Evolutionary conservation across 1,140 invertebrate species (phyloP), one percentile per base, ranked within the genome.

Genomic region (Drosophila quadrilineata): DNA sequence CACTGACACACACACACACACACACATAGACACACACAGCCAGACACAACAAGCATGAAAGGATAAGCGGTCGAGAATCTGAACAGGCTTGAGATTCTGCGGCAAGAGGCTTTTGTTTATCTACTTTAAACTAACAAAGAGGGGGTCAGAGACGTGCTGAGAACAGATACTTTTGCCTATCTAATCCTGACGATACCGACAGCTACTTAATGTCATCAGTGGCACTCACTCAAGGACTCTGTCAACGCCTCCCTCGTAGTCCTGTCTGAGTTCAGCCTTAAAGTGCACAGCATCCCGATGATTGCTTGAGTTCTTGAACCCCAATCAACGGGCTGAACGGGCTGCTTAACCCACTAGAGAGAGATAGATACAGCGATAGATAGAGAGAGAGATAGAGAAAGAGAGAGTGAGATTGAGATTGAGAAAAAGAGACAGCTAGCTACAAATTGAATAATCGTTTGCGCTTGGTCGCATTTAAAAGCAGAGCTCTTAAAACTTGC

Each of bases 81-180:
- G 24, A 21, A 21, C 14, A 16, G 14, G 58, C 6, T 24, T 50
- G 26, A 21, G 9, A 10, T n/a, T 10, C 12, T 22, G 22, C 10
- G 6, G n/a, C 21, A 26, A 16, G 4, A 2, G 26, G 70, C 74
- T 71, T 73, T 84, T 79, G 79, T 84, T 84, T 84, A 84, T 84
- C 79, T 79, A 74, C 80, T 84, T 84, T 84, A 84, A 84, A 84
- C 79, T 85, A 84, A 86, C 79, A 84, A n/a, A n/a, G n/a, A n/a
- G n/a, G n/a, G n/a, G n/a, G n/a, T n/a, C n/a, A n/a, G n/a, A n/a
- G n/a, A n/a, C n/a, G n/a, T n/a, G n/a, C n/a, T n/a, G n/a, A n/a
- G n/a, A n/a, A 85, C 74, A 79, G 75, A 67, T 79, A 84, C 77
- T 84, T 84, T 74, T 70, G 74, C 77, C n/a, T 67, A 84, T 84